Base-by-base conservation (phyloP, 2,797 vertebrate species). In the Rachycentron canadum region DNA sequence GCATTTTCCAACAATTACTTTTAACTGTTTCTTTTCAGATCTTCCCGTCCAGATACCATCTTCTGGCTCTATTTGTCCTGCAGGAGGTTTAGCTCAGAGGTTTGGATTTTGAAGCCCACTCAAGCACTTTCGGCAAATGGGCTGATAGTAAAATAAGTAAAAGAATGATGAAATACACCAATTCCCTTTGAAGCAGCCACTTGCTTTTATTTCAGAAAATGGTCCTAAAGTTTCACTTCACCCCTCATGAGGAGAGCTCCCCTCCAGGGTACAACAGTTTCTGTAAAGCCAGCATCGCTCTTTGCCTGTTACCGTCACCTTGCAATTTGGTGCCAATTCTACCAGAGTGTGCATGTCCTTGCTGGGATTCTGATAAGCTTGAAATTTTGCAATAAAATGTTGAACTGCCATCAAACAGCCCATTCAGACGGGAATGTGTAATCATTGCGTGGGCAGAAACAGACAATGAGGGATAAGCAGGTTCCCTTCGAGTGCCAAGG, bases 321-420 rank as follows among this genome's bases (percentile, higher is more conserved):
- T 1, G 0, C 13, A 57, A 16, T 47, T 34, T 56, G 19, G 17
- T 0, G 56, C 52, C 68, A 76, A 8, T 52, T 59, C 52, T 74
- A 2, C 55, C 23, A 56, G 69, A 55, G 41, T 73, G 17, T 75
- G 21, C 76, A 64, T 3, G 56, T 58, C 76, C 57, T 62, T 75
- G 64, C 30, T 59, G 2, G 26, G 52, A 53, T 63, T 61, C 9
- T 11, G n/a, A 49, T 56, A 69, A 66, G 13, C 5, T 43, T 52
- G 28, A 59, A 13, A 66, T 88, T 85, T 83, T 77, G 63, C 69
- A 88, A 86, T 81, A 61, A 69, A 56, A n/a, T 16, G 2, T 17
- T 25, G 5, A 36, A 36, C 40, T 52, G 17, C 17, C 50, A 36
- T 8, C 32, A 41, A 5, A 0, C 26, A 30, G 50, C 55, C 6